phyloP scores from a whole-genome alignment of 2,888 invertebrate genomes.

The Andrena minutula region DNA sequence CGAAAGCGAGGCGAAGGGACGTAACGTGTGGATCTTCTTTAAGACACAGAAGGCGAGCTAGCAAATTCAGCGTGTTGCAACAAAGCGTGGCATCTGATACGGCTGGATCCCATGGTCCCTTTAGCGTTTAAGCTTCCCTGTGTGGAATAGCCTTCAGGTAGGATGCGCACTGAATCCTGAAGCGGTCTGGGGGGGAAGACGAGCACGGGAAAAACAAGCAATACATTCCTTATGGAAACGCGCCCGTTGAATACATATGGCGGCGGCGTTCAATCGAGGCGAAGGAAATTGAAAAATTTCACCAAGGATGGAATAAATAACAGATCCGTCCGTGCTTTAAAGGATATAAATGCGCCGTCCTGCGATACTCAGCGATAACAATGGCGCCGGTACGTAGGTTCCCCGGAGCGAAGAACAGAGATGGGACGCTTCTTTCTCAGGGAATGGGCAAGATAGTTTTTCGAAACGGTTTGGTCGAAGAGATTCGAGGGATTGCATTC shows the following conservation, averaged over 20 bases:
- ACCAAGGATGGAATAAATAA: constrained; percentile 60
- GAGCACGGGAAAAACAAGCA: constrained; percentile 44
- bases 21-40: constrained; percentile 24
- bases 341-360: constrained; percentile 50
- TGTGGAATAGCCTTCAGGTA: constrained; percentile 38
- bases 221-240: constrained; percentile 56
- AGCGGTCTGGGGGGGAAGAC: constrained; percentile 1
- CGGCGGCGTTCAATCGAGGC: constrained; percentile 42
- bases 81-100: constrained; percentile 52
- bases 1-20: background rate
- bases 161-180: constrained; percentile 53
- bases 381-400: constrained; percentile 23
- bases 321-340: constrained; percentile 54
- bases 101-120: constrained; percentile 37
- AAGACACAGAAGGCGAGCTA: constrained; percentile 42
- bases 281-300: constrained; percentile 68
- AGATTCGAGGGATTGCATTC: background rate
- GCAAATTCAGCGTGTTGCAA: constrained; percentile 47
- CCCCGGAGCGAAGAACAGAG: background rate
- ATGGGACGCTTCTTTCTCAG: background rate
- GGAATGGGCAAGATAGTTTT: background rate
- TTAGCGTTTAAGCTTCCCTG: constrained; percentile 48
- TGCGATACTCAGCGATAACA: constrained; percentile 47
- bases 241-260: constrained; percentile 43
- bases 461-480: background rate